These are phyloP conservation scores for Bos indicus DNA, from an alignment of 2,113 vertebrate genomes.

Conservation along the genomic window DNA sequence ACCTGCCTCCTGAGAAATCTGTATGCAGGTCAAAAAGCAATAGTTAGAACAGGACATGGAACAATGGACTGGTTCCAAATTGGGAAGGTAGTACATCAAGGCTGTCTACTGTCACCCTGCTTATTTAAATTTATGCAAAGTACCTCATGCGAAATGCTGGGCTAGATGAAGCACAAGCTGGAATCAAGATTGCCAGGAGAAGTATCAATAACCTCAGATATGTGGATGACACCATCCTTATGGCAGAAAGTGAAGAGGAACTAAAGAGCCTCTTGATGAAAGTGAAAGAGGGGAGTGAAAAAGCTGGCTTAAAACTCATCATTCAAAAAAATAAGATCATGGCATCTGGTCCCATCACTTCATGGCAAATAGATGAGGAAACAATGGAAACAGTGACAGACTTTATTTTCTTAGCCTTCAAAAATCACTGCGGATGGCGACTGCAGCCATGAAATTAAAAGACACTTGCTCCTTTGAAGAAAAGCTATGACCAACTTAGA, in stretches of 20 bases:
- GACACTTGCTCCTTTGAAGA: background rate
- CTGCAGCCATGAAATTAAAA: background rate
- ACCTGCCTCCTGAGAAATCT: background rate
- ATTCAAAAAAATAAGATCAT: background rate
- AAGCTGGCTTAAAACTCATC: background rate
- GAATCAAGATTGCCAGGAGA: background rate
- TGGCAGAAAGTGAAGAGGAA: background rate
- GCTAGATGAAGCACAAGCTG: background rate
- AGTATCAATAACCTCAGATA: background rate
- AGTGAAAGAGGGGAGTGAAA: background rate
- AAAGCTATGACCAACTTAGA: background rate
- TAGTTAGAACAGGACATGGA: background rate
- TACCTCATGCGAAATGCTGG: rapidly evolving
- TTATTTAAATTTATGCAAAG: background rate
- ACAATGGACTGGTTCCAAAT: background rate
- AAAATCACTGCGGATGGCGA: background rate
- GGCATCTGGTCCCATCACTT: background rate
- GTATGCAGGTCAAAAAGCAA: background rate
- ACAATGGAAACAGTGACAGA: background rate
- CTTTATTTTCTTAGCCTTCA: background rate
- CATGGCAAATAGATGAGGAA: background rate
- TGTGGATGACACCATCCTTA: background rate
- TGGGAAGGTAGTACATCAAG: background rate
- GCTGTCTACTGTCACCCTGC: background rate
- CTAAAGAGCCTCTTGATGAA: background rate